Evolutionary conservation across 1,140 invertebrate species (phyloP), one percentile per base, ranked within the genome.

Genomic region (Homarus americanus): DNA sequence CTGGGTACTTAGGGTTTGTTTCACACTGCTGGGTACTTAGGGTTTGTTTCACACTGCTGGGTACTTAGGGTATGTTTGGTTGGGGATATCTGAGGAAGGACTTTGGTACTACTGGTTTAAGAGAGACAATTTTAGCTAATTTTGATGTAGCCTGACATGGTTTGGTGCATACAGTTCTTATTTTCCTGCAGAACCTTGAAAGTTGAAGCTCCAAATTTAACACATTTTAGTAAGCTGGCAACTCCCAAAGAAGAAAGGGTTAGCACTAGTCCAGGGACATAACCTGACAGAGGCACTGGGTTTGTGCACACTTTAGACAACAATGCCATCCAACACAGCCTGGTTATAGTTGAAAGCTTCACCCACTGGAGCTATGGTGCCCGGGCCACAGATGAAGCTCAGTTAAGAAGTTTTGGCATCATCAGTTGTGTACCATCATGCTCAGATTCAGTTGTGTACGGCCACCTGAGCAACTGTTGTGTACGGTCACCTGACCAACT

Each of bases 41-140:
- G n/a, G n/a, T n/a, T 75, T 38, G 72, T 75, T 75, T 75, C 38
- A 38, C 17, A 38, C 72, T 28, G 49, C 36, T 79, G 76, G 76
- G 76, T 41, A 79, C 40, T 79, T 44, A 24, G 49, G 28, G 40
- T 44, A 79, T 44, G 40, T 28, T 79, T 49, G 44, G 24, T 79
- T 79, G 76, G 76, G 76, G 12, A 79, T 79, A 79, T 79, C 76
- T 79, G 24, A 40, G 63, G 63, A 69, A 69, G 63, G 63, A 32
- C 32, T 32, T 69, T 32, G 63, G 63, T 69, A 69, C 5, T 69
- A 69, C 63, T 32, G 63, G 63, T 9, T 69, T 69, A 24, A 20
- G 40, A 79, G 32, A 79, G n/a, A 79, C 7, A 40, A 79, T 44
- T 41, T 44, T 49, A 79, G 28, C 63, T 9, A 12, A 32, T 69